phyloP scores from a whole-genome alignment of 1,140 invertebrate species.

The Coptotermes formosanus region DNA sequence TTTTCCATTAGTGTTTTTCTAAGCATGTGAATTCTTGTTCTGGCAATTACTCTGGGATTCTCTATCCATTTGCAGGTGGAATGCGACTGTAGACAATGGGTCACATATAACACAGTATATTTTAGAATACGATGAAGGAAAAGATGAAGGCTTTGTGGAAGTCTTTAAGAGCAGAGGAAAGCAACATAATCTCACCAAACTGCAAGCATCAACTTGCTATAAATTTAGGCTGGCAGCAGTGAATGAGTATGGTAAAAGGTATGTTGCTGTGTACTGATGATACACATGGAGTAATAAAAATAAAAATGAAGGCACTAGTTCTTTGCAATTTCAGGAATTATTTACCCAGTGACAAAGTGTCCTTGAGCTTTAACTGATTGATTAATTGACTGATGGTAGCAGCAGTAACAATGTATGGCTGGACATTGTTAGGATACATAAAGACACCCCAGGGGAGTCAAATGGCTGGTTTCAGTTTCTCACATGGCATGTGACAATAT shows the following conservation, averaged over 20 bases:
- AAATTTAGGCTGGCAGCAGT: constrained; percentile 76
- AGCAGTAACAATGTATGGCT: no score
- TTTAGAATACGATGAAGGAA: constrained; percentile 75
- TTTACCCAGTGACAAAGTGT: background rate
- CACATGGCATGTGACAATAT: no score
- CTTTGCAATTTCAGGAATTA: background rate
- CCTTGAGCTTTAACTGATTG: no score
- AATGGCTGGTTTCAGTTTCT: no score
- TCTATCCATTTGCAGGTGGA: constrained; percentile 59
- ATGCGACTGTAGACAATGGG: constrained; percentile 72
- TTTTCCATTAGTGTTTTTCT: no score
- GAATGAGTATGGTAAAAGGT: constrained; percentile 75
- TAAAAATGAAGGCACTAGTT: background rate
- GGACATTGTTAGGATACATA: no score
- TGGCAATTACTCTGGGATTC: background rate
- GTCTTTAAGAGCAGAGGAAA: constrained; percentile 65
- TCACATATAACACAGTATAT: constrained; percentile 73
- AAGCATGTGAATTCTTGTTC: no score
- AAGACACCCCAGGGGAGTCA: no score
- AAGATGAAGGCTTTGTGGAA: constrained; percentile 64
- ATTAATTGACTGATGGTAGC: no score
- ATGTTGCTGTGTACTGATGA: constrained; percentile 28
- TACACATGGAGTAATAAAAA: background rate
- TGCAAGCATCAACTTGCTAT: constrained; percentile 73
- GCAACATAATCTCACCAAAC: constrained; percentile 68